Evolutionary conservation across 2,888 invertebrate genomes (phyloP).

Genomic region (Drosophila fungiperda): DNA sequence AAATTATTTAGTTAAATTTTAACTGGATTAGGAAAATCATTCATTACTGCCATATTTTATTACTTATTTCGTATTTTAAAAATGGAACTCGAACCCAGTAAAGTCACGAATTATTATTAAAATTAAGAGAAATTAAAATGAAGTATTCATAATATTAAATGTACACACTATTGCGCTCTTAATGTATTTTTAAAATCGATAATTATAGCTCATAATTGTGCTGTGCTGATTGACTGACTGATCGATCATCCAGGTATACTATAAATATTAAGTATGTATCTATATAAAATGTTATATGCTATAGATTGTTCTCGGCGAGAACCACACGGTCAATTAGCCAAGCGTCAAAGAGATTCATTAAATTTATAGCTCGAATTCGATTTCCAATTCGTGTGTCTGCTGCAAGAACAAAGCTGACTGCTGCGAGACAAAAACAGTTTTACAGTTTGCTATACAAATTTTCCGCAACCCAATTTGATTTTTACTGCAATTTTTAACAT

Average conservation of each 20-base stretch:
- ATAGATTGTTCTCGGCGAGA: neutral
- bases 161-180: neutral
- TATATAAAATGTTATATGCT: neutral
- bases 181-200: slow-evolving; percentile 54
- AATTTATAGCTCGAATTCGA: neutral
- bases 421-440: neutral
- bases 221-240: neutral
- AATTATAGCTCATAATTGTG: neutral
- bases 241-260: neutral
- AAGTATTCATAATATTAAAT: neutral
- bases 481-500: neutral
- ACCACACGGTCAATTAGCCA: neutral
- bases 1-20: slow-evolving; percentile 21
- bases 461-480: neutral
- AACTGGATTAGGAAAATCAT: neutral
- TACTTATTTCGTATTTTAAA: neutral
- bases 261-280: neutral
- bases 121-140: slow-evolving; percentile 3
- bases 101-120: neutral
- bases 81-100: neutral
- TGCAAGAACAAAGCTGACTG: neutral
- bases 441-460: neutral
- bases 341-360: neutral
- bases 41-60: neutral
- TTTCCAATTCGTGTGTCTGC: neutral